Evolutionary conservation across 2,797 vertebrate genomes (phyloP), one percentile per base, ranked within the genome.

Genomic region (Pseudochaenichthys georgianus): DNA sequence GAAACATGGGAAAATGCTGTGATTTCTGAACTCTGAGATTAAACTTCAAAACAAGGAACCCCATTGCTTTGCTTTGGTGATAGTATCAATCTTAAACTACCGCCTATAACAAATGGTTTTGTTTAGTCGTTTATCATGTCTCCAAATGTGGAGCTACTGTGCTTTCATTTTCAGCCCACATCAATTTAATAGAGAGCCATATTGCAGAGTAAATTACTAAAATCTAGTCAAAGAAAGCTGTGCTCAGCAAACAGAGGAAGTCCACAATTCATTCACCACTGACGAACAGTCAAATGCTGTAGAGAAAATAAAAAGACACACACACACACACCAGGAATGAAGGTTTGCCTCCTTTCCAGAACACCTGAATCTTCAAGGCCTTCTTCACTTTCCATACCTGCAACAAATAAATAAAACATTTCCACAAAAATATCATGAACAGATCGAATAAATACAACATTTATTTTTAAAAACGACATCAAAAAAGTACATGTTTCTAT

Each of bases 381-480:
- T 99, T 99, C 89, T 99, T 99, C 71, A 99, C 98, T 88, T 99
- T 99, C 98, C 98, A 99, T 16, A 99, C 95, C 98, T 99, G 80
- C 15, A 79, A 75, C 28, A 57, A 34, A 34, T 68, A 34, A 65
- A 9, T 38, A 45, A 38, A 28, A 23, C 23, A 58, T 15, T 16
- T 13, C 15, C 38, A 64, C 2, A 72, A 17, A 50, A 28, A 48
- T 7, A 46, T 50, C 0, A 21, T 16, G 17, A 15, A 59, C 55
- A 11, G 8, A 68, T 52, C n/a, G 47, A 7, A n/a, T 0, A 5
- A 41, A 58, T 21, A 54, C 2, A 58, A 1, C 0, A 16, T 55
- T 12, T 9, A 55, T 53, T 15, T 46, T 66, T 12, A 60, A 70
- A 42, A 5, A 28, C 28, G 5, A 28, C 28, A 28, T 28, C 28